Base-by-base conservation (phyloP, 2,113 vertebrate species). In the Xiphophorus couchianus region DNA sequence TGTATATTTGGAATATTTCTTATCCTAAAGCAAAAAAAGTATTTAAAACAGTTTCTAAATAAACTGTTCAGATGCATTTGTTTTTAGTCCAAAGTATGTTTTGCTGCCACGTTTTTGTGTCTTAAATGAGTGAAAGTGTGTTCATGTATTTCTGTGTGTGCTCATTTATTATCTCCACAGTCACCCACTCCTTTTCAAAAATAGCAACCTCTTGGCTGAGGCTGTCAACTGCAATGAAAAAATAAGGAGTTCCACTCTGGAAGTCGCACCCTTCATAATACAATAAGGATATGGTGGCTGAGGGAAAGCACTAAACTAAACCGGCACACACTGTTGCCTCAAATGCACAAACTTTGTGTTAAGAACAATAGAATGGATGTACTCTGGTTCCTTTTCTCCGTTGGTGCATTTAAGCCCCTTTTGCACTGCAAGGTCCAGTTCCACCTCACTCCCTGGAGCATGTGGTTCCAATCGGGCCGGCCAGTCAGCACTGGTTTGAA, bases 201-300 rank as follows among this genome's bases (percentile, higher is more conserved):
- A 95, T 94, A 94, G 92, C 91, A 91, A 87, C 85, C 86, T 90
- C 86, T 89, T 91, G 91, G 79, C 91, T 90, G 89, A 88, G 88
- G 79, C 91, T 94, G 93, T 92, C 92, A 93, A 87, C 82, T 69
- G 67, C 86, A 80, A 91, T 85, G 87, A 93, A 84, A 88, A 92
- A 89, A 92, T 90, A 91, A 92, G 89, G 88, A 90, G 80, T 82
- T 91, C 83, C 83, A 90, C 89, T 86, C 84, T 90, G 89, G 84
- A 87, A 85, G 81, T 77, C 80, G 87, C 84, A 89, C 88, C 77
- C 76, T 87, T 81, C 78, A 70, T 89, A 88, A 90, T 90, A 92
- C 86, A 90, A 89, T 88, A 84, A 82, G 77, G 73, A 88, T 86
- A 80, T 29, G 42, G 62, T 74, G 78, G 76, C 78, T 81, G 66